These are phyloP conservation scores for Aphelenchoides bicaudatus DNA, from an alignment of 2,888 invertebrate species.

Conservation along the genomic window DNA sequence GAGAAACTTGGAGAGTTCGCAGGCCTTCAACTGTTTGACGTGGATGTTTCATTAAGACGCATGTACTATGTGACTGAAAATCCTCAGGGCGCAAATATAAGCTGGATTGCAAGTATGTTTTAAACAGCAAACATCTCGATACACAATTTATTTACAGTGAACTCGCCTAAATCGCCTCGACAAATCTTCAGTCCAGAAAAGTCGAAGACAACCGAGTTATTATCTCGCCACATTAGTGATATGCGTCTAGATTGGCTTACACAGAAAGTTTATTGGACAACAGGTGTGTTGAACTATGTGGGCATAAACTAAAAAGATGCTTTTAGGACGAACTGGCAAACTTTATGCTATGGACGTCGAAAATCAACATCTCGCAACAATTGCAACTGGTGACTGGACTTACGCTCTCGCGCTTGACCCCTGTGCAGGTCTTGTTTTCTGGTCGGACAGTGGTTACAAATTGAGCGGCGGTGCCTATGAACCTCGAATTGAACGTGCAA, in stretches of 20 bases:
- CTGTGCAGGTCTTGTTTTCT: slow-evolving; percentile 86
- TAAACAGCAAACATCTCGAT: no score
- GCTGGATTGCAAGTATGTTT: no score
- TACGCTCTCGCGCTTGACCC: slow-evolving; percentile 92
- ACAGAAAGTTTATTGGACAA: slow-evolving; percentile 95
- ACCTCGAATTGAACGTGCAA: slow-evolving; percentile 79
- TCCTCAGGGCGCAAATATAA: slow-evolving; percentile 57
- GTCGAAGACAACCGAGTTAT: slow-evolving; percentile 30
- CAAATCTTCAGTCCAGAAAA: slow-evolving; percentile 45
- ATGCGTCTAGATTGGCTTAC: slow-evolving; percentile 83
- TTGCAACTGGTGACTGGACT: slow-evolving; percentile 85
- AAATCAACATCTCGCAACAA: slow-evolving; percentile 70
- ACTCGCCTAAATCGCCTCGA: slow-evolving; percentile 52
- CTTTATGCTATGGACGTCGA: slow-evolving; percentile 91
- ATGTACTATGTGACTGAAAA: slow-evolving; percentile 55
- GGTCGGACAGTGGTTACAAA: slow-evolving; percentile 71
- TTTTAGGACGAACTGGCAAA: slow-evolving; percentile 77
- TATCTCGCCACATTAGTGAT: slow-evolving; percentile 55
- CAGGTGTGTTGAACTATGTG: no score
- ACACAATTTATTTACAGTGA: no score
- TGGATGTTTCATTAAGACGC: slow-evolving; percentile 56
- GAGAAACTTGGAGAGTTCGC: slow-evolving; percentile 49
- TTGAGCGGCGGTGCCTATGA: slow-evolving; percentile 57
- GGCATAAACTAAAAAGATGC: no score
- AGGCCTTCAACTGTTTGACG: slow-evolving; percentile 56